phyloP scores from a whole-genome alignment of 2,888 invertebrate genomes.

The Spicauda simplicius region DNA sequence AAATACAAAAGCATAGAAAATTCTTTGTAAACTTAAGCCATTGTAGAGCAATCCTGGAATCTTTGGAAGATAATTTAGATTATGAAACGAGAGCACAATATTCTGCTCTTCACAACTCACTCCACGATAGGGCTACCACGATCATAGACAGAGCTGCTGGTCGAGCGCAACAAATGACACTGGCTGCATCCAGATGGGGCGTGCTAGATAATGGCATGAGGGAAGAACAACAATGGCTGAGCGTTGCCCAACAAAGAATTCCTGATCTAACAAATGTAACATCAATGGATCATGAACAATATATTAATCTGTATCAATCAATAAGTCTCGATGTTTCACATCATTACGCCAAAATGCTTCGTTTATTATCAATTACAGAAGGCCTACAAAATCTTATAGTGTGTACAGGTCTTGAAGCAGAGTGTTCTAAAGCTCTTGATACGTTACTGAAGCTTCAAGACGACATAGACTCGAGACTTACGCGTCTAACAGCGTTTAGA shows the following conservation, averaged over 20 bases:
- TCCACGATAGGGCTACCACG: constrained; percentile 90
- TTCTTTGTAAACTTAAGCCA: constrained; percentile 95
- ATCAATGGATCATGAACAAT: constrained; percentile 93
- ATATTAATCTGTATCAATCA: constrained; percentile 92
- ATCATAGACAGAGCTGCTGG: constrained; percentile 93
- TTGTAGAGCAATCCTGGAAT: constrained; percentile 93
- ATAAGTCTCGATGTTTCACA: constrained; percentile 91
- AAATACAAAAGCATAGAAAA: constrained; percentile 94
- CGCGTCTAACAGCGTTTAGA: constrained; percentile 89
- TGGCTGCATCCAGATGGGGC: constrained; percentile 94
- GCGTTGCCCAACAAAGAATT: constrained; percentile 92
- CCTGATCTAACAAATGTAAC: constrained; percentile 92
- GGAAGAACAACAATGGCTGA: constrained; percentile 93
- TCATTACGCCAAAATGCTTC: constrained; percentile 91
- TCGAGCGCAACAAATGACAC: constrained; percentile 92
- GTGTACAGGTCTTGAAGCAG: constrained; percentile 90
- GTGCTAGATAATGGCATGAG: constrained; percentile 92
- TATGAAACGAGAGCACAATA: constrained; percentile 90
- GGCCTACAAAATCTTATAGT: constrained; percentile 90
- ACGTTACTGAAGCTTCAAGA: constrained; percentile 90
- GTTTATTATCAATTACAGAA: constrained; percentile 89
- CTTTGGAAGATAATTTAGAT: constrained; percentile 93
- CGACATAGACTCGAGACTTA: constrained; percentile 89
- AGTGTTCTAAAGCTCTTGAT: constrained; percentile 89
- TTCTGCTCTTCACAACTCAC: constrained; percentile 89